Conservation (phyloP, 2,888 invertebrate genomes). For the Papilio protenor region DNA sequence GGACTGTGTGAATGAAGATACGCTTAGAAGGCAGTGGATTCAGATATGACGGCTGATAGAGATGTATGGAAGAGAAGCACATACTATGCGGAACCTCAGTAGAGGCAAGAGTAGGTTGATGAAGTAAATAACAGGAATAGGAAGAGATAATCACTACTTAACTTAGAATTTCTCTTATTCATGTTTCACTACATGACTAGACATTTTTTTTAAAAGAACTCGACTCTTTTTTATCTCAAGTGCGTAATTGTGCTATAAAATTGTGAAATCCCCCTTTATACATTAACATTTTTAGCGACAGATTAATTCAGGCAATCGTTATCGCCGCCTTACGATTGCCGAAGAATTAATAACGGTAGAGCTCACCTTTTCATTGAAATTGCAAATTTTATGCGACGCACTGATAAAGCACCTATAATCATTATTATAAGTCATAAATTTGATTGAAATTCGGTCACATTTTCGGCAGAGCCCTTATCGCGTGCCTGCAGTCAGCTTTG, state of each 20-base stretch:
- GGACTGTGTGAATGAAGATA: too few species aligned
- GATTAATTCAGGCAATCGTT: slow-evolving; percentile 81
- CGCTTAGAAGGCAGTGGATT: too few species aligned
- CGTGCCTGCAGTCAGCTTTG: slow-evolving; percentile 78
- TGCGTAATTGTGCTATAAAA: slow-evolving; percentile 51
- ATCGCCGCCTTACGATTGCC: slow-evolving; percentile 81
- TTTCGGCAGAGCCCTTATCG: slow-evolving; percentile 78
- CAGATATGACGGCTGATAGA: too few species aligned
- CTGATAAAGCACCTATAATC: slow-evolving; percentile 82
- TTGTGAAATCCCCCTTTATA: slow-evolving; percentile 43
- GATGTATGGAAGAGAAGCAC: too few species aligned
- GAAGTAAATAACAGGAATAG: not conserved
- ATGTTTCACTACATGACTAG: not conserved
- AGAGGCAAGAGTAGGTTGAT: not conserved
- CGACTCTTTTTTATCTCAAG: slow-evolving; percentile 1
- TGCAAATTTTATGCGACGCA: slow-evolving; percentile 79
- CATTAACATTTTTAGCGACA: slow-evolving; percentile 65
- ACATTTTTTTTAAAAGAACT: not conserved
- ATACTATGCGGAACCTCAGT: too few species aligned
- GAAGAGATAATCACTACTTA: not conserved
- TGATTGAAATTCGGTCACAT: slow-evolving; percentile 84
- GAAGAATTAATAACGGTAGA: slow-evolving; percentile 81
- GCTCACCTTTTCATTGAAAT: slow-evolving; percentile 82
- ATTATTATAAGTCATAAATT: slow-evolving; percentile 84
- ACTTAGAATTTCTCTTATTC: not conserved